These are phyloP conservation scores for Melanogrammus aeglefinus DNA, from an alignment of 2,797 vertebrate species.

Conservation along the genomic window DNA sequence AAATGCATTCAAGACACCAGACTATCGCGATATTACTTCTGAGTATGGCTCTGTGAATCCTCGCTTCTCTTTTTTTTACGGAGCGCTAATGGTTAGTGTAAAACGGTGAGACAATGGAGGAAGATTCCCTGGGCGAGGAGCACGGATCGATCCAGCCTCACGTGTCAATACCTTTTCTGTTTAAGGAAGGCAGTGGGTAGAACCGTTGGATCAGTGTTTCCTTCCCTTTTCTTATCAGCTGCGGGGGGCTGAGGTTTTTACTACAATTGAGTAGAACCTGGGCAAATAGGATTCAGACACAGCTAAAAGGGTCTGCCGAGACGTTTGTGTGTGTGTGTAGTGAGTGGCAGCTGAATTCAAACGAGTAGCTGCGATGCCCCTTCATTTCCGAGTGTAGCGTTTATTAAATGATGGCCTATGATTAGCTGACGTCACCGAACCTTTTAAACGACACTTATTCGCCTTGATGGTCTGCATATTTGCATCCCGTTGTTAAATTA, in stretches of 20 bases:
- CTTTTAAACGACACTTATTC: background rate
- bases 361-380: background rate
- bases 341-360: background rate
- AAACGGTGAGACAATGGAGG: background rate
- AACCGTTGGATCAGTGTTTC: background rate
- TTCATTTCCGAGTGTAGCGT: no score
- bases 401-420: no score
- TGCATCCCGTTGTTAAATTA: background rate
- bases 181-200: background rate
- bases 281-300: background rate
- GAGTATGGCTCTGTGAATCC: background rate
- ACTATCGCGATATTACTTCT: background rate
- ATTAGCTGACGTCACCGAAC: background rate
- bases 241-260: background rate
- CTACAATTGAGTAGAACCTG: background rate
- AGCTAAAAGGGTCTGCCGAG: background rate
- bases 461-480: no score
- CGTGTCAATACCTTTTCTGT: background rate
- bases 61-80: background rate
- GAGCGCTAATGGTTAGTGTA: background rate
- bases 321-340: background rate
- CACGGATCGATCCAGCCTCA: background rate
- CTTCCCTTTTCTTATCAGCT: background rate
- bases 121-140: background rate
- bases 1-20: background rate